phyloP scores from a whole-genome alignment of 1,140 invertebrate genomes.

The Saccostrea glomerata region DNA sequence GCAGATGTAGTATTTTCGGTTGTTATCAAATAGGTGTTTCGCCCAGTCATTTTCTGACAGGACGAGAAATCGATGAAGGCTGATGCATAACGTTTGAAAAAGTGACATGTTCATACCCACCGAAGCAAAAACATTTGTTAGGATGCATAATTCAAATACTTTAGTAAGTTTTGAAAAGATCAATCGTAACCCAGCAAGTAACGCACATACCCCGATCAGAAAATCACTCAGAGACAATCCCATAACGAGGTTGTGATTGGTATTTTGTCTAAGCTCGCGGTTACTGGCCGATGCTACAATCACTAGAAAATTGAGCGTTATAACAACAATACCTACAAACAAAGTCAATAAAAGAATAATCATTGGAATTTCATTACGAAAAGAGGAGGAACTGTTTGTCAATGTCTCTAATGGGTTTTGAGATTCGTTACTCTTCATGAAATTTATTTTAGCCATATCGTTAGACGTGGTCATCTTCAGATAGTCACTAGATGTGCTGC shows the following conservation, averaged over 20 bases:
- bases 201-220: neutral
- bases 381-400: neutral
- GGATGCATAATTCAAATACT: neutral
- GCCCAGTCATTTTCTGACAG: neutral
- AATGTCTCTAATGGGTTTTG: neutral
- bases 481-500: too few relatives aligned
- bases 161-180: neutral
- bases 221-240: neutral
- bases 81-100: neutral
- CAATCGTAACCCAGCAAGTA: neutral
- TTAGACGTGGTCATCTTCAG: neutral
- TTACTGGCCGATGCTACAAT: neutral
- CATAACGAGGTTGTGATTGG: conserved; percentile 14
- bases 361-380: neutral
- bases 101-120: neutral
- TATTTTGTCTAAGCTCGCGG: neutral
- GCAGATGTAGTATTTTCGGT: neutral
- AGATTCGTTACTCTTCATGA: neutral
- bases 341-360: neutral
- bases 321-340: neutral
- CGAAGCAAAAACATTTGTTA: neutral
- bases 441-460: neutral
- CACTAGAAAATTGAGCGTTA: neutral
- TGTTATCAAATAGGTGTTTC: neutral
- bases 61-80: neutral